Conservation (phyloP, 1,140 invertebrate species). For the Yoshiicerus persimilis region DNA sequence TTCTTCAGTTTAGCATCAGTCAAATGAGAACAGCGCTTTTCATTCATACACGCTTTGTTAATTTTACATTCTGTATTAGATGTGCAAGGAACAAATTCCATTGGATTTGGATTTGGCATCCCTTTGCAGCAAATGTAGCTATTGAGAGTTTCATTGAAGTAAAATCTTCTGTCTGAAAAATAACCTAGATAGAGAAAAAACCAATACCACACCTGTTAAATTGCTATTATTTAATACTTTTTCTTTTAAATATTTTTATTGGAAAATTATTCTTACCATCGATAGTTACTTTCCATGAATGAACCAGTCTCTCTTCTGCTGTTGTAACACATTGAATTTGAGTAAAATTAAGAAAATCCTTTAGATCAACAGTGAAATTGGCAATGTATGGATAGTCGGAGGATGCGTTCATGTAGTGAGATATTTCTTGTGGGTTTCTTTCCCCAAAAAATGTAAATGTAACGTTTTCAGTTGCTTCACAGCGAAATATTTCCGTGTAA, state of each 20-base stretch:
- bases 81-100: constrained; percentile 32
- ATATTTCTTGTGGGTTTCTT: neutral
- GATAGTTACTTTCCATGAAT: constrained; percentile 15
- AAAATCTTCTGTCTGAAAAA: constrained; percentile 32
- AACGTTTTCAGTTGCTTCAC: constrained; percentile 16
- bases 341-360: constrained; percentile 34
- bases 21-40: constrained; percentile 16
- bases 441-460: constrained; percentile 3
- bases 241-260: neutral
- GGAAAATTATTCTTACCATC: neutral
- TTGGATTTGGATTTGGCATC: constrained; percentile 23
- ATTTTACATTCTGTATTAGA: constrained; percentile 38
- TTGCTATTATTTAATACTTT: neutral
- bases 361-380: constrained; percentile 20
- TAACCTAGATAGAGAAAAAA: neutral
- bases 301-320: neutral
- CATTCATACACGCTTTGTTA: constrained; percentile 27
- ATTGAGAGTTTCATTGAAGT: constrained; percentile 9
- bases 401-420: neutral
- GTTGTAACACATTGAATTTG: constrained; percentile 25
- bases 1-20: neutral
- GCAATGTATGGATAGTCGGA: constrained; percentile 24
- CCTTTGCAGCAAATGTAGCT: constrained; percentile 38
- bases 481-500: constrained; percentile 24
- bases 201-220: neutral